A percentile compares a stretch with the other conserved stretches of the same genome.
Conservation (phyloP, 2,888 invertebrate species). For the Bombylius major region DNA sequence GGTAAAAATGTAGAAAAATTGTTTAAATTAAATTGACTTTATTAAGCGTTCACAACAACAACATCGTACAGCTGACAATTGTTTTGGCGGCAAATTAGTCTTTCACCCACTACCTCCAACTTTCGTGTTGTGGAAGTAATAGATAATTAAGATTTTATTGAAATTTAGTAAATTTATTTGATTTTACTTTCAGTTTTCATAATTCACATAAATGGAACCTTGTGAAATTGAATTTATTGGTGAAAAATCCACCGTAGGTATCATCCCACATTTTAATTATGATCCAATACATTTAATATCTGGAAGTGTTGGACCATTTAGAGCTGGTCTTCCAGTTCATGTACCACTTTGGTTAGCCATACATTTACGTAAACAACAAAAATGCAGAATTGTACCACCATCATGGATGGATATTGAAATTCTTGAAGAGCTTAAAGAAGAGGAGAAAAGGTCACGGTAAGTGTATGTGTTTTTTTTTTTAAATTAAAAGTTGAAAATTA, state of each 20-base stretch:
- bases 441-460: conserved; percentile 67
- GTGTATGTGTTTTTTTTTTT: conserved; percentile 10
- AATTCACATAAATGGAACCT: conserved; percentile 52
- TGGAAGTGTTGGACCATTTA: conserved; percentile 88
- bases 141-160: too few species aligned
- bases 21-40: too few species aligned
- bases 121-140: too few species aligned
- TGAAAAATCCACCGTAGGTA: conserved; percentile 68
- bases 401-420: conserved; percentile 86
- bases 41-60: too few species aligned
- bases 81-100: too few species aligned
- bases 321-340: conserved; percentile 71
- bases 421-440: conserved; percentile 64
- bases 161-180: too few species aligned
- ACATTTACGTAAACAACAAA: conserved; percentile 80
- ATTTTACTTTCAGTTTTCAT: too few species aligned
- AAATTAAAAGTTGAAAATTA: neutral
- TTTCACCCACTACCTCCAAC: too few species aligned
- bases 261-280: conserved; percentile 83
- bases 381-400: conserved; percentile 82
- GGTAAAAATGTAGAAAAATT: too few species aligned
- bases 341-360: conserved; percentile 94
- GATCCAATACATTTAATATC: conserved; percentile 63
- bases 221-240: conserved; percentile 83
- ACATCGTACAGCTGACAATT: too few species aligned